Base-by-base conservation (phyloP, 2,113 vertebrate species). In the Odontesthes bonariensis region DNA sequence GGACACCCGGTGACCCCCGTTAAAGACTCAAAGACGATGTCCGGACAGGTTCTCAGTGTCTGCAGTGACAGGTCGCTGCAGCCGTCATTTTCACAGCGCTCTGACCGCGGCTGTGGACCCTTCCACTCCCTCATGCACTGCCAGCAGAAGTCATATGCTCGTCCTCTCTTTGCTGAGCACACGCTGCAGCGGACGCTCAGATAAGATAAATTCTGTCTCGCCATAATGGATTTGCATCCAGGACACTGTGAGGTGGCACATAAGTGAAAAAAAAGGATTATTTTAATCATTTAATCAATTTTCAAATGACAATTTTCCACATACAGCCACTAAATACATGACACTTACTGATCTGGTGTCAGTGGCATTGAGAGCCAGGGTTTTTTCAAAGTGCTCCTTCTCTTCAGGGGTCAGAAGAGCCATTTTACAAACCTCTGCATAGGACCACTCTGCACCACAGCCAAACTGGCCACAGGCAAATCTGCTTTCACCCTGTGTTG, bases 111-210 rank as follows among this genome's bases (percentile, higher is more conserved):
- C 2, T 20, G 35, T 1, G 13, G 55, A 52, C 88, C 90, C 66
- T 75, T 88, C 91, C 92, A 93, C 19, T 81, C 52, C 27, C 47
- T 75, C 57, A 73, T 22, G 73, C 92, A 93, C 65, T 86, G 88
- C 91, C 91, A 93, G 63, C 92, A 93, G 83, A 93, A 93, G 13
- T 33, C 55, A 35, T 69, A 92, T 1, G 6, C 7, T 6, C 13
- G 8, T 14, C 54, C 55, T 19, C n/a, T 70, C 1, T 69, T 63
- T 4, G 73, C 46, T 13, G 79, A 65, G 64, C 82, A 84, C 22
- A 56, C 9, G 8, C 38, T 14, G 46, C 82, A 84, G 5, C 3
- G 1, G 6, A 73, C 73, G 3, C 65, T 22, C 13, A 84, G 59
- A 17, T 73, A 19, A 2, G 20, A 13, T 2, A 56, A n/a, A 5